Evolutionary conservation across 1,140 invertebrate species (phyloP).

Genomic region (Acromyrmex charruanus): DNA sequence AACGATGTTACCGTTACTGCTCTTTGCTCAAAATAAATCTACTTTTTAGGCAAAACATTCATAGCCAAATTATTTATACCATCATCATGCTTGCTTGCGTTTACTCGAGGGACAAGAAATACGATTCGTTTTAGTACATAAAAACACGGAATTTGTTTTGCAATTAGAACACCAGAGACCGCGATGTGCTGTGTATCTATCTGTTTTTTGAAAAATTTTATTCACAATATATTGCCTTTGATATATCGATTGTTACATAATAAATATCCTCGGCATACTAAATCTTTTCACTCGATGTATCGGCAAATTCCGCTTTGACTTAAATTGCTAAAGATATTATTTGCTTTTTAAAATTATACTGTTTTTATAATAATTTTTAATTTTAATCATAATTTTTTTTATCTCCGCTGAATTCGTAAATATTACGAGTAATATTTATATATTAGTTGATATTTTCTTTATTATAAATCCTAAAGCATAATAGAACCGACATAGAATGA

Average conservation of each 20-base stretch:
- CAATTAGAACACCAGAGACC: neutral
- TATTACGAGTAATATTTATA: neutral
- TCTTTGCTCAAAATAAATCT: slow-evolving; percentile 41
- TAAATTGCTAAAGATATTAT: neutral
- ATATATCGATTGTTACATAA: neutral
- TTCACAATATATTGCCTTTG: neutral
- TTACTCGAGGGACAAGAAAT: slow-evolving; percentile 24
- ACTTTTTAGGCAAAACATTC: slow-evolving; percentile 52
- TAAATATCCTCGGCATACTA: neutral
- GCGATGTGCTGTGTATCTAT: neutral
- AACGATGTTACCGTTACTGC: slow-evolving; percentile 31
- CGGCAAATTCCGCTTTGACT: neutral
- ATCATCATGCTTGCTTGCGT: slow-evolving; percentile 8
- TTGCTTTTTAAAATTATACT: neutral
- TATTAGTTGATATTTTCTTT: neutral
- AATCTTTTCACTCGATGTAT: neutral
- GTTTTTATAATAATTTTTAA: neutral
- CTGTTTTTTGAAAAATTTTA: neutral
- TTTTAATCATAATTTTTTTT: neutral
- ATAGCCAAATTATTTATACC: slow-evolving; percentile 32
- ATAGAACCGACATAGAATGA: neutral
- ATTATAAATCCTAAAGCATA: neutral
- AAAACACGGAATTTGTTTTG: slow-evolving; percentile 37
- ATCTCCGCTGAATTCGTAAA: neutral
- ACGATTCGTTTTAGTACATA: neutral